Evolutionary conservation across 2,113 vertebrate genomes (phyloP), one percentile per base, ranked within the genome.

Genomic region (Oryzias woworae): DNA sequence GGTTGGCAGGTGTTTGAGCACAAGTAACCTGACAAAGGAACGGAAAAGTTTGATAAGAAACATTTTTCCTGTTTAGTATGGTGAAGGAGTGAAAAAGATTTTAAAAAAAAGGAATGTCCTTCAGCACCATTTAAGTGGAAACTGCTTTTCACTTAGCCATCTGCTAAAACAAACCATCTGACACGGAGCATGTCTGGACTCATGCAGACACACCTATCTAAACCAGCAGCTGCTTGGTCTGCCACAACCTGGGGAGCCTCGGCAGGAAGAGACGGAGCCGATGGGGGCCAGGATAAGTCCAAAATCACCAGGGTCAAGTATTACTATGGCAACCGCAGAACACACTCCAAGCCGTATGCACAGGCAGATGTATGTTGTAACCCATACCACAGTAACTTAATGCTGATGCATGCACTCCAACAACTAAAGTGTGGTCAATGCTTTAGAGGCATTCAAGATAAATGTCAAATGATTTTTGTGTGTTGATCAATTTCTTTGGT

Each of bases 161-260:
- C 75, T 61, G 62, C 69, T 74, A 41, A 81, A 77, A 69, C 60
- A 71, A 72, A 61, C 49, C 62, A 53, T 49, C 52, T 55, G 18
- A 53, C 56, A 46, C 56, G 41, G 64, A 73, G 62, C 84, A 24
- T 81, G 84, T 86, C 82, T 75, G 71, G 76, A 83, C 84, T 53
- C 55, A 82, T 78, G n/a, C 13, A 68, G 86, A 85, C 77, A 81
- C 77, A 84, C 88, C 80, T 83, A 71, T 90, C 92, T 92, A 85
- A 80, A 83, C 80, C 93, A 82, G 76, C 77, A 88, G 80, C 67
- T 0, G 22, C 62, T 77, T 57, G 58, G 17, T 62, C 50, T n/a
- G 56, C 24, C 54, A 53, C 70, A 55, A 77, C 64, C 58, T 49
- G 69, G 26, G 54, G 47, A 72, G 70, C 56, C 61, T 47, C 17